Evolutionary conservation across 1,140 invertebrate genomes (phyloP), one percentile per base, ranked within the genome.

Genomic region (Oreohelix idahoensis): DNA sequence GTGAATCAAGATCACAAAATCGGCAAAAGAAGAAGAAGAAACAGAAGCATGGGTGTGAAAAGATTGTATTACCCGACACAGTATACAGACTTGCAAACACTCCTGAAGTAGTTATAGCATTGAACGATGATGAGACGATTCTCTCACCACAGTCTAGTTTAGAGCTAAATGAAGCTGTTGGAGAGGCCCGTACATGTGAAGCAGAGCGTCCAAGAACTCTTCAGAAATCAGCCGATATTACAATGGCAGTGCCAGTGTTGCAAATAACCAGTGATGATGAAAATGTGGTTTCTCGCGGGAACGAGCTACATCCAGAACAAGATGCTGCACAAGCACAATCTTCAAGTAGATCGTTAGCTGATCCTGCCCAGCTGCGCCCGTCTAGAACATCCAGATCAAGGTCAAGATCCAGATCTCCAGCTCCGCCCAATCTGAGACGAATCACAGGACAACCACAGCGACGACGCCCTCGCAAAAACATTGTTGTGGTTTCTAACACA

Each of bases 331-430:
- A 11, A 26, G 51, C 15, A 23, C 17, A 58, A 20, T 23, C 51
- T 58, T 5, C 4, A 23, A 20, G 26, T 2, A 26, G 4, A 58
- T 35, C 69, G 23, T 4, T 17, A 70, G 69, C 69, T 13, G 36
- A 23, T n/a, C 10, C 71, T n/a, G 53, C n/a, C 5, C 53, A 39
- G 20, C 77, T 79, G 32, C 77, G 29, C 1, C 49, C 58, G 11
- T 26, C 53, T 58, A n/a, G 63, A 1, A 15, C 35, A 11, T 26
- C 49, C 1, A 36, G 51, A 58, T 42, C 45, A 20, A 51, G 77
- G n/a, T 36, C 77, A 8, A 36, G 77, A 35, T 79, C 77, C 49
- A 79, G n/a, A 39, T 79, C 77, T n/a, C 77, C 77, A 15, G 77
- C 35, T 15, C 77, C 77, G 10, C 77, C 77, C 29, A 79, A 49